Base-by-base conservation (phyloP, 1,140 invertebrate species). In the Lepeophtheirus salmonis region DNA sequence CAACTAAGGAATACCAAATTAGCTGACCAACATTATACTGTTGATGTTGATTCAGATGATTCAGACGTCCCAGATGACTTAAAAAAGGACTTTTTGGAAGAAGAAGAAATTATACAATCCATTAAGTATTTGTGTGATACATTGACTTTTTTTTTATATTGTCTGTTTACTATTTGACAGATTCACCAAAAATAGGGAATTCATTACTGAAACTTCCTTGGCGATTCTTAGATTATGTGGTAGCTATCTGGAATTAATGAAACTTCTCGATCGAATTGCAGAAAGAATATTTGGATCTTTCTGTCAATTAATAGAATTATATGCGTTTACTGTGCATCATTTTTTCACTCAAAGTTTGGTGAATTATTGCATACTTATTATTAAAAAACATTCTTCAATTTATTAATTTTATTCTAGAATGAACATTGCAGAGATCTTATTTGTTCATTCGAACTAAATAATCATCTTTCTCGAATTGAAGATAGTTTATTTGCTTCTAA, bases 251-350 rank as follows among this genome's bases (percentile, higher is more conserved):
- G 88, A 95, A 72, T 95, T 97, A 80, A 90, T 90, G 70, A 78
- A 81, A 67, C 76, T 94, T 54, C 74, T 97, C 20, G 82, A 86
- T 60, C 86, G 89, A 18, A 92, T 97, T 60, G 84, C 91, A 0
- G 81, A 86, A 66, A 86, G 92, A 71, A 89, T 97, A 3, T 80
- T 95, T 13, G 77, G 80, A 64, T 82, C 83, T 63, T 89, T 97
- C 78, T 84, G 85, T 65, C 87, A 97, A 67, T 75, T 98, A 52
- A 92, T 94, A 71, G 91, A 98, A 66, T 90, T 89, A 68, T 97
- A 96, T 71, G 80, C 92, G 50, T 91, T 86, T 70, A 78, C 86
- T 0, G 86, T 95, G 0, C 84, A 89, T 71, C 75, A 78, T n/a
- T 89, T 94, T 66, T 96, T 96, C 70, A 82, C 83, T 14, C 75